Evolutionary conservation across 2,888 invertebrate genomes (phyloP), one percentile per base, ranked within the genome.

Genomic region (Eristalis tenax): DNA sequence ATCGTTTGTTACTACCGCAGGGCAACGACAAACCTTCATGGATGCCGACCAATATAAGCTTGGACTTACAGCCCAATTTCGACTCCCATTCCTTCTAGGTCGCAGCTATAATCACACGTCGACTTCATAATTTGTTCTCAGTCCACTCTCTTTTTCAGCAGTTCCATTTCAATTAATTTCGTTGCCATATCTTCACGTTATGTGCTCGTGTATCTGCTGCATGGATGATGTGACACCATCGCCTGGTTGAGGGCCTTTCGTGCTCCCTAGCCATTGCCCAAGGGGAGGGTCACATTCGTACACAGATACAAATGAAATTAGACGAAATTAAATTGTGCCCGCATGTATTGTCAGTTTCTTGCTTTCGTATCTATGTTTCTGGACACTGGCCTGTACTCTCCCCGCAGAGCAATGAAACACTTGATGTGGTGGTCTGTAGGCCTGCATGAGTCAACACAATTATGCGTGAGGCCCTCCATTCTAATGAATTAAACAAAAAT

Each of bases 361-460:
- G 43, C 13, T 0, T 43, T 43, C 6, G 13, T 18, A 18, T 50
- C 59, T 18, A 50, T 18, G 18, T 50, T 8, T 50, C 50, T 50
- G 50, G 50, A 18, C 50, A 50, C 50, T 50, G 50, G 50, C 50
- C 50, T 18, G 50, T 50, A 18, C 18, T 5, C 50, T 50, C 26
- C 3, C 8, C 18, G 18, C 50, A 2, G 78, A 78, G 71, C 77
- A 81, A 81, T 85, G 85, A 77, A 77, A 85, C 81, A 81, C 74
- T 86, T 74, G 78, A 73, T 70, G 64, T 69, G 32, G 26, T 26
- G 68, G 63, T 38, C 18, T 65, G 80, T 71, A 73, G 56, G 77
- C 85, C 85, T 74, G 85, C 82, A 86, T 86, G 85, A 82, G 74
- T 82, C 85, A 82, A 81, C 69, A 65, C 38, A 77, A 78, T 74